A percentile compares a stretch with the other conserved stretches of the same genome.
These are phyloP conservation scores for Geotrypetes seraphini DNA, from an alignment of 2,797 vertebrate genomes.

Conservation along the genomic window DNA sequence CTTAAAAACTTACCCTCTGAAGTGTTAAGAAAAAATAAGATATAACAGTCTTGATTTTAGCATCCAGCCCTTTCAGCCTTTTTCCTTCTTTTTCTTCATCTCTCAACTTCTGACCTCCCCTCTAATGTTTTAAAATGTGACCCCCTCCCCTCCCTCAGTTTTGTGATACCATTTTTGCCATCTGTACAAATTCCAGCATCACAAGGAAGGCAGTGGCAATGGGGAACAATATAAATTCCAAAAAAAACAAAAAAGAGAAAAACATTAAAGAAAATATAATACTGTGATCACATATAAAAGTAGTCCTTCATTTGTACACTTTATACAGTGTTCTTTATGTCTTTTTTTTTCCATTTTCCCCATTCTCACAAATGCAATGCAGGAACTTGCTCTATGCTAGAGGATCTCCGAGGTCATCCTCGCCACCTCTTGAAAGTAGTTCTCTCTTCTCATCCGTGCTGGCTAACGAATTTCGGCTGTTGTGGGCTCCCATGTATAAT, in stretches of 20 bases:
- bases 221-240: conserved; percentile 8
- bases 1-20: neutral
- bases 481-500: conserved; percentile 92
- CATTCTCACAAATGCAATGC: conserved; percentile 6
- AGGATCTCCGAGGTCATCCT: conserved; percentile 86
- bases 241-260: conserved; percentile 13
- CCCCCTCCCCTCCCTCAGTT: too few relatives aligned
- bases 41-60: too few relatives aligned
- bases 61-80: too few relatives aligned
- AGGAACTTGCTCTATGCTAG: conserved; percentile 68
- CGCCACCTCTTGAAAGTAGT: conserved; percentile 75
- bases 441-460: conserved; percentile 95
- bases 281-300: conserved; percentile 98
- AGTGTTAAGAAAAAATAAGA: neutral
- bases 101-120: too few relatives aligned
- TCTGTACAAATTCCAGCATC: conserved; percentile 5
- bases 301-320: conserved; percentile 98
- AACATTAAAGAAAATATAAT: conserved; percentile 73
- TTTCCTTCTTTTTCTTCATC: too few relatives aligned
- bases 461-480: conserved; percentile 89
- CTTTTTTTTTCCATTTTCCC: conserved; percentile 24
- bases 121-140: too few relatives aligned
- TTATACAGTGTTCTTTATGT: conserved; percentile 78
- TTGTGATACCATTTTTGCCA: too few relatives aligned
- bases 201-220: neutral